Evolutionary conservation across 1,140 invertebrate genomes (phyloP).

Genomic region (Lerema accius): DNA sequence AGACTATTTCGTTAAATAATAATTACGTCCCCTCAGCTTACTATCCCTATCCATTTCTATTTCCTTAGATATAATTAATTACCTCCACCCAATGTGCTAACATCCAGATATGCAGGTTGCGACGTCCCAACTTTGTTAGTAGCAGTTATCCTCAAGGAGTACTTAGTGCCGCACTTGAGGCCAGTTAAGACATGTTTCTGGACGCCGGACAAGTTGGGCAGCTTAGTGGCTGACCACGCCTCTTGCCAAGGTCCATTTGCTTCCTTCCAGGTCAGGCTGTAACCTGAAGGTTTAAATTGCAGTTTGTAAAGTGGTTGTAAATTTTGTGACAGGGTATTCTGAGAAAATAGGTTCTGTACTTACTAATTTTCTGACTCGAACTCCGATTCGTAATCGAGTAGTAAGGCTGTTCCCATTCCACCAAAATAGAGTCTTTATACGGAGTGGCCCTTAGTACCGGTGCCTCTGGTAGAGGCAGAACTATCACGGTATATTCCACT

Average conservation of each 20-base stretch:
- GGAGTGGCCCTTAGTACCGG: conserved; percentile 85
- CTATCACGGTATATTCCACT: conserved; percentile 90
- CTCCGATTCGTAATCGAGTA: conserved; percentile 55
- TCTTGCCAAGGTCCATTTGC: conserved; percentile 73
- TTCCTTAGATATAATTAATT: conserved; percentile 31
- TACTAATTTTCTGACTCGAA: conserved; percentile 64
- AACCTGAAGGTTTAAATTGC: conserved; percentile 59
- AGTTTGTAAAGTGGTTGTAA: too few relatives aligned
- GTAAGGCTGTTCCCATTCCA: conserved; percentile 86
- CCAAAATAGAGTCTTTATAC: conserved; percentile 85
- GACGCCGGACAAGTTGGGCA: conserved; percentile 59
- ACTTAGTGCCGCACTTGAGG: conserved; percentile 90
- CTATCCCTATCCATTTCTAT: too few relatives aligned
- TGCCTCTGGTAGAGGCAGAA: conserved; percentile 88
- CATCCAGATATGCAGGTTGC: conserved; percentile 72
- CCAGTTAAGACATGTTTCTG: conserved; percentile 88
- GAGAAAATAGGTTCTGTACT: too few relatives aligned
- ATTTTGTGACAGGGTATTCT: too few relatives aligned
- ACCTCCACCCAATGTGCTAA: conserved; percentile 75
- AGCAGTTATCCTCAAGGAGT: conserved; percentile 89
- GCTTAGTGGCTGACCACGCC: conserved; percentile 65
- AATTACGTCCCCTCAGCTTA: too few relatives aligned
- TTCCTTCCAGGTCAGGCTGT: conserved; percentile 75
- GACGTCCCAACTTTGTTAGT: conserved; percentile 88
- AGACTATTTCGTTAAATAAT: too few relatives aligned